Conservation (phyloP, 2,113 vertebrate genomes). For the Erinaceus europaeus region DNA sequence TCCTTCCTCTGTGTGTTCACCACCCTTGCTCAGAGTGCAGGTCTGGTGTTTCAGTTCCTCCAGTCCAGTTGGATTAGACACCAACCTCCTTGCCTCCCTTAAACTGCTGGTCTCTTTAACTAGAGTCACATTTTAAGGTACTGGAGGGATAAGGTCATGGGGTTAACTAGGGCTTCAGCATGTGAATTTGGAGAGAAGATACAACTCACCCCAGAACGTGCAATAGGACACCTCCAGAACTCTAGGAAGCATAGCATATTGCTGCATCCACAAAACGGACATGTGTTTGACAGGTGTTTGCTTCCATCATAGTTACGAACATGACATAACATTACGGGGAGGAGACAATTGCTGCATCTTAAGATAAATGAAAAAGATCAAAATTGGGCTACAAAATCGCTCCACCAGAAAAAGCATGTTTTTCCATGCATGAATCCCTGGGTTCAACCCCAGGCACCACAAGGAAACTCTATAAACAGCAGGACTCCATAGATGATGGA, state of each 20-base stretch:
- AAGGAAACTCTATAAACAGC: too few relatives aligned
- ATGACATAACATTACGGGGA: too few relatives aligned
- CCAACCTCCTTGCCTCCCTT: not conserved
- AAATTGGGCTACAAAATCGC: not conserved
- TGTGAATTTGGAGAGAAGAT: not conserved
- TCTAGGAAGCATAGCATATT: not conserved
- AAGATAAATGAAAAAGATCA: not conserved
- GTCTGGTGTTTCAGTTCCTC: not conserved
- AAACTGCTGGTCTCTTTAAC: not conserved
- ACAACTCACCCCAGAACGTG: not conserved
- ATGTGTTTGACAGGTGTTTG: too few relatives aligned
- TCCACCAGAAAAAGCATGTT: too few relatives aligned
- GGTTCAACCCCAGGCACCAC: too few relatives aligned
- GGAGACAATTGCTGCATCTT: not conserved
- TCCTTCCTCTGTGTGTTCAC: fast-evolving
- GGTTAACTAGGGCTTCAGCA: too few relatives aligned
- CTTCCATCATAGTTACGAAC: too few relatives aligned
- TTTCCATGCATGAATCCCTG: too few relatives aligned
- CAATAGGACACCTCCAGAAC: not conserved
- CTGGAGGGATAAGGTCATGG: too few relatives aligned
- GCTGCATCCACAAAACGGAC: not conserved
- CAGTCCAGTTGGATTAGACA: not conserved
- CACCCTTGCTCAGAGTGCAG: fast-evolving
- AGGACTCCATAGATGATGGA: too few relatives aligned
- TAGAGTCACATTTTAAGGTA: not conserved